Base-by-base conservation (phyloP, 2,797 vertebrate genomes). In the Chloroceryle inda region DNA sequence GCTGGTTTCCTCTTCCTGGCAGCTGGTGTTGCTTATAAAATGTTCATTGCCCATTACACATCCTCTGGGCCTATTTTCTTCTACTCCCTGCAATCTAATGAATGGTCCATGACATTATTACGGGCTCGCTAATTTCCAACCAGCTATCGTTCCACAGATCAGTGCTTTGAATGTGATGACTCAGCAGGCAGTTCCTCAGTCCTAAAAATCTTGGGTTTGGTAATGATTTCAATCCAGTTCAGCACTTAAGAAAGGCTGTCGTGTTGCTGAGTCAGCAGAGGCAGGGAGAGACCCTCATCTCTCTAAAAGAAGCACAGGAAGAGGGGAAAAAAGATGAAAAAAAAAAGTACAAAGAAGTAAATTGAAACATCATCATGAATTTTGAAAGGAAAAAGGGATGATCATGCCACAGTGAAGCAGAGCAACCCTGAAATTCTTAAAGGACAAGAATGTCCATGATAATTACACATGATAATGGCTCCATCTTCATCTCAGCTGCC, bases 111-210 rank as follows among this genome's bases (percentile, higher is more conserved):
- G 75, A 50, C 67, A 47, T 94, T 45, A 42, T 45, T 82, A 15
- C 1, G 1, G 63, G n/a, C 83, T 93, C 29, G 17, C 67, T 29
- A 22, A 85, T 85, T 95, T 79, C 81, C 38, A 42, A 8, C 15
- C 37, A 64, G 59, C 33, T 59, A 44, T 33, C 29, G 0, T 26
- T 50, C 68, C 44, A n/a, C 0, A 0, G 35, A 72, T 69, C 38
- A 3, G 6, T 23, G 35, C 22, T 92, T 76, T 64, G 40, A 1
- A 23, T 5, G 6, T 44, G 63, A 49, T 76, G 76, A 49, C 33
- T 92, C 85, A 50, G 73, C 79, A 90, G 40, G 26, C 31, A 58
- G 16, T 12, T 59, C 31, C 37, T 20, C 38, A 24, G 33, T 62
- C 69, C 50, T 59, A 26, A 84, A 94, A 71, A 12, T 33, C 17